Percentiles rank a stretch among this genome's conserved stretches.
Conservation (phyloP, 2,888 invertebrate species). For the Muscina levida region DNA sequence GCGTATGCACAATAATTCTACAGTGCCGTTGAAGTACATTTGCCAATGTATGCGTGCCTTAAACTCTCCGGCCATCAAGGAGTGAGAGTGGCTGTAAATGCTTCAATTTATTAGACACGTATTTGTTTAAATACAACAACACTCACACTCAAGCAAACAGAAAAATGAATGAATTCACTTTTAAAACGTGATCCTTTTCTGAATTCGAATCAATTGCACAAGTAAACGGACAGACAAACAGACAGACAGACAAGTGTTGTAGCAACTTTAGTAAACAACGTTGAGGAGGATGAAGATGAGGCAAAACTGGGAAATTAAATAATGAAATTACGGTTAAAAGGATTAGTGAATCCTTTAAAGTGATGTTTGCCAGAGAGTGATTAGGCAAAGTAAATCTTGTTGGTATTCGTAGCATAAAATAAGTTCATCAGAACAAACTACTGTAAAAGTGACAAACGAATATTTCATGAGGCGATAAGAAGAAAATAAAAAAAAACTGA, state of each 20-base stretch:
- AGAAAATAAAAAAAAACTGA: too few relatives aligned
- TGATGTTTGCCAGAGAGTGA: background rate
- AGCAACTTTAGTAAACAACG: background rate
- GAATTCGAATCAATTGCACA: background rate
- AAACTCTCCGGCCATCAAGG: too few relatives aligned
- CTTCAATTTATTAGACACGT: background rate
- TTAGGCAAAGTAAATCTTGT: background rate
- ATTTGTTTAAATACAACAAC: background rate
- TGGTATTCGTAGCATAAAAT: background rate
- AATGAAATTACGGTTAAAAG: background rate
- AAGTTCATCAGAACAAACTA: background rate
- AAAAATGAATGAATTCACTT: background rate
- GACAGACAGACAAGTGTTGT: background rate
- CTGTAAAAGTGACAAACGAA: too few relatives aligned
- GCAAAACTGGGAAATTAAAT: conserved; percentile 1
- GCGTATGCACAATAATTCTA: too few relatives aligned
- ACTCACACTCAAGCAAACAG: background rate
- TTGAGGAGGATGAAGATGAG: background rate
- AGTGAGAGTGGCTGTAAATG: background rate
- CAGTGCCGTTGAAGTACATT: too few relatives aligned
- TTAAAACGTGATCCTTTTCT: conserved; percentile 4
- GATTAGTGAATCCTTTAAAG: background rate
- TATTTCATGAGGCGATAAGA: too few relatives aligned
- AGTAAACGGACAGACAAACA: too few relatives aligned
- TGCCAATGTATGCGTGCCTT: too few relatives aligned